Evolutionary conservation across 2,797 vertebrate species (phyloP), one percentile per base, ranked within the genome.

Genomic region (Neosilurus hyrtlii): DNA sequence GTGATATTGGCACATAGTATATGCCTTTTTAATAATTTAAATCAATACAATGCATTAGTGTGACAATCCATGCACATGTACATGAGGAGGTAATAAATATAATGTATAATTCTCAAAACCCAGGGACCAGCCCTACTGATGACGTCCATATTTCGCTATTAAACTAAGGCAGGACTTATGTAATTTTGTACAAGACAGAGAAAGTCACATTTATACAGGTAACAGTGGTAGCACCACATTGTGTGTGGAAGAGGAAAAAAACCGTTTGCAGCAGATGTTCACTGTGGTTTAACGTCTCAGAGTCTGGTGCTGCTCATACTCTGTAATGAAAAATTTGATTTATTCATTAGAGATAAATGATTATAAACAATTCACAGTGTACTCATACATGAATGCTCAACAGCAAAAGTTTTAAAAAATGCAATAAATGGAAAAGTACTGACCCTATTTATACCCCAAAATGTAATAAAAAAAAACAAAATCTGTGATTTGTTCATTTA

Each of bases 301-400:
- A 95, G 89, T 87, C 88, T 91, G 16, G 93, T 94, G 87, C 78
- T 89, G 85, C 9, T 80, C 75, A 86, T 82, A 37, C 90, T 91
- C 95, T 95, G 90, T 82, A 94, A 94, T 85, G 9, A 89, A 74
- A 91, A 18, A 78, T 52, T 67, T 51, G 0, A 83, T 57, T 70
- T 18, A 51, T 72, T 20, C 43, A 78, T 78, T 78, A 51, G 43
- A 51, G 54, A 8, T 37, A 11, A 10, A 49, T 24, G 11, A 62
- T 49, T 62, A 51, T 63, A 63, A 49, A 51, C 10, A 37, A 59
- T 77, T 51, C 63, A 63, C 15, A 26, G 15, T 63, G 22, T 49
- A 24, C 62, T 63, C 62, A 2, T 43, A 78, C n/a, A 51, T 20
- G 0, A 18, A 51, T 26, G 63, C n/a, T 26, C 4, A 63, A 18